A percentile compares a stretch with the other conserved stretches of the same genome.
These are phyloP conservation scores for Matsumurasca onukii DNA, from an alignment of 1,140 invertebrate genomes.

Conservation along the genomic window DNA sequence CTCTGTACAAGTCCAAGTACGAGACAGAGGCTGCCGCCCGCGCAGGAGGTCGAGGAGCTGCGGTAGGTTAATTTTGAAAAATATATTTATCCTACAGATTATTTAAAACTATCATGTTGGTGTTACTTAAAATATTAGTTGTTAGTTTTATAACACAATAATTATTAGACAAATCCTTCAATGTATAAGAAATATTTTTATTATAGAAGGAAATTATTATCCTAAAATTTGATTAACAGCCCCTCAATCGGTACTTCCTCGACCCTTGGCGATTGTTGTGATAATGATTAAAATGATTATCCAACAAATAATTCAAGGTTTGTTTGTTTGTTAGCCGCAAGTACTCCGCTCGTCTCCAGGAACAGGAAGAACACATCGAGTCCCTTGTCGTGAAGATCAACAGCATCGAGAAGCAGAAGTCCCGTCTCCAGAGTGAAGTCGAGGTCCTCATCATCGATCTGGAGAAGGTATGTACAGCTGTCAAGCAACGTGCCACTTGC, in stretches of 20 bases:
- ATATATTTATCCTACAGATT: not conserved
- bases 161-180: too few relatives aligned
- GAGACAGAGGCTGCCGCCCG: conserved; percentile 88
- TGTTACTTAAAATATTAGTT: too few relatives aligned
- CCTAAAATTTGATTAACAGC: too few relatives aligned
- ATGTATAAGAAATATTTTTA: too few relatives aligned
- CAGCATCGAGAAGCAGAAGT: conserved; percentile 94
- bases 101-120: not conserved
- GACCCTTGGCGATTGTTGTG: not conserved
- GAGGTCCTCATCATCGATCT: conserved; percentile 94
- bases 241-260: too few relatives aligned
- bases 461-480: conserved; percentile 81
- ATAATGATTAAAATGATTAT: not conserved
- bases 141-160: too few relatives aligned
- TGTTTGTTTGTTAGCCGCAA: conserved; percentile 63
- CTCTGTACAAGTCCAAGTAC: conserved; percentile 89
- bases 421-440: conserved; percentile 92
- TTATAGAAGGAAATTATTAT: too few relatives aligned
- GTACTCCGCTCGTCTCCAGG: conserved; percentile 86
- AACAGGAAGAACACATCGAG: conserved; percentile 96
- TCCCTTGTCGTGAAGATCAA: conserved; percentile 87
- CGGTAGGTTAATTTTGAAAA: conserved; percentile 51
- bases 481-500: too few relatives aligned
- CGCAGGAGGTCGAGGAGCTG: conserved; percentile 90
- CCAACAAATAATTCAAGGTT: not conserved